Base-by-base conservation (phyloP, 2,888 invertebrate species). In the Malthinus seriepunctatus region DNA sequence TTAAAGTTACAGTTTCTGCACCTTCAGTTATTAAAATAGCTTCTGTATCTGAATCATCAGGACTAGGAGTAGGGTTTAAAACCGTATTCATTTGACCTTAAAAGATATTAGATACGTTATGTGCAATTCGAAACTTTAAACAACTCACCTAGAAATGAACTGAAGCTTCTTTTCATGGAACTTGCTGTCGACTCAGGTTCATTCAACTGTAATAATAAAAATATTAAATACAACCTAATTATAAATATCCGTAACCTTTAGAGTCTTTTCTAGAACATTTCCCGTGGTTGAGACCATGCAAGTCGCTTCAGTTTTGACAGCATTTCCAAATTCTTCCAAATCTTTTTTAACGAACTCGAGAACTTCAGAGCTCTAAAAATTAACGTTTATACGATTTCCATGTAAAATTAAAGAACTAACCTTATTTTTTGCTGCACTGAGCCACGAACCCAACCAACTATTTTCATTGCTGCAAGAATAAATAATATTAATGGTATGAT, bases 321-420 rank as follows among this genome's bases (percentile, higher is more conserved):
- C 88, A 50, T 83, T 83, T 9, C 89, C 87, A 67, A 90, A 86
- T 76, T 90, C 90, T 71, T 87, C 88, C 66, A 90, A 77, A 75
- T 90, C 90, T 69, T 88, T 87, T 74, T 88, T 89, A 63, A 90
- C 89, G 81, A 89, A 89, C 58, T 89, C 88, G 68, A 88, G 82
- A 2, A 90, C 89, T 74, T 88, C 88, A 1, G 85, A 85, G 47
- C 89, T 88, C 88, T 89, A 77, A 80, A 76, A 63, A 61, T 55
- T 75, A 57, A 44, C 23, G 11, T 12, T 44, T 23, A 10, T 51
- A 32, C 4, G 11, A 14, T 48, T 3, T 15, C 1, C 37, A 31
- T 23, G 9, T 34, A 33, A 33, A 32, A 12, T 42, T 2, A 38
- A 7, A 33, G 35, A 35, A 47, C 32, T 65, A 68, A 79, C 77